Evolutionary conservation across 2,113 vertebrate species (phyloP).

Genomic region (Calidris pygmaea): DNA sequence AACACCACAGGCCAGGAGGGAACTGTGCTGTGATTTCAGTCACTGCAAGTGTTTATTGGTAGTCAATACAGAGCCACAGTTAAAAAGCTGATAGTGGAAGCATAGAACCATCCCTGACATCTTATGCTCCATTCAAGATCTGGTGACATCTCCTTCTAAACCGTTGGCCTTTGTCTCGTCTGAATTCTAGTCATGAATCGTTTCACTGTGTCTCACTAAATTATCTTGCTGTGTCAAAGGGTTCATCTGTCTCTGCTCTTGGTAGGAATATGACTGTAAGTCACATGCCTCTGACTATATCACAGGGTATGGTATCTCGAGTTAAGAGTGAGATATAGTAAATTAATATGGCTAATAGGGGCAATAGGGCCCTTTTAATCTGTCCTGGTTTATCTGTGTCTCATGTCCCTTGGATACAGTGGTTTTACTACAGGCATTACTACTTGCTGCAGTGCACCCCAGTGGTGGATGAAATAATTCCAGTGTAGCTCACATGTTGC

Average conservation of each 20-base stretch:
- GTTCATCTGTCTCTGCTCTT: not conserved
- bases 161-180: not conserved
- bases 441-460: accelerated
- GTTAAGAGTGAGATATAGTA: not conserved
- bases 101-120: not conserved
- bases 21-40: not conserved
- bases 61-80: accelerated
- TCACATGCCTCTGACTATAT: not conserved
- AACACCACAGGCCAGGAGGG: not conserved
- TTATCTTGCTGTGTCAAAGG: not conserved
- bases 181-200: not conserved
- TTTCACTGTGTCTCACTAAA: not conserved
- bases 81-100: not conserved
- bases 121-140: not conserved
- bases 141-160: not conserved
- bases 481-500: not conserved
- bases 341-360: not conserved
- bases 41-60: not conserved
- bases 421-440: not conserved
- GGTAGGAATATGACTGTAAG: not conserved
- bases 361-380: not conserved
- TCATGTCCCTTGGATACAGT: not conserved
- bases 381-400: not conserved
- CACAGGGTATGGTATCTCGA: not conserved
- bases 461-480: not conserved